Conservation (phyloP, 2,113 vertebrate species). For the Pimephales promelas region DNA sequence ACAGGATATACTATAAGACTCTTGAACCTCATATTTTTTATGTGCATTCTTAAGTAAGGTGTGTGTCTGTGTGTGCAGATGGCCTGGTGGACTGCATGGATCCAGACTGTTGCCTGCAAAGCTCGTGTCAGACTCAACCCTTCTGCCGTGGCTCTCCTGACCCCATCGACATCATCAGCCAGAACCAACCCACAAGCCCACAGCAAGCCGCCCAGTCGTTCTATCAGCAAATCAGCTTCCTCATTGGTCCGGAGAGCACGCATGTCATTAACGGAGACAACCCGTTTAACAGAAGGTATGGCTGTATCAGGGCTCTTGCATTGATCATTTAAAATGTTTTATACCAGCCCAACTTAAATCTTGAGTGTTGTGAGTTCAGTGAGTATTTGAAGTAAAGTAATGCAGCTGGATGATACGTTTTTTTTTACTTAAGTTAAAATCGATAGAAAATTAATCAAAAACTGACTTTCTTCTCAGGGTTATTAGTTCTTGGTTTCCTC, state of each 20-base stretch:
- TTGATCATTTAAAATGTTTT: neutral
- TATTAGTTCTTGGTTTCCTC: no score
- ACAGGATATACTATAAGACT: slow-evolving; percentile 17
- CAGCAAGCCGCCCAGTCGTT: slow-evolving; percentile 95
- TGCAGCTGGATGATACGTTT: neutral
- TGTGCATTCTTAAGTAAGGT: slow-evolving; percentile 38
- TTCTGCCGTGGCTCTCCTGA: slow-evolving; percentile 93
- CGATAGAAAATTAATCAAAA: neutral
- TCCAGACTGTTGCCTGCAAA: slow-evolving; percentile 95
- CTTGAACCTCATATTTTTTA: slow-evolving; percentile 22
- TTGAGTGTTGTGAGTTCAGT: neutral
- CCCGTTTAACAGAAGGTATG: slow-evolving; percentile 94
- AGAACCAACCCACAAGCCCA: slow-evolving; percentile 83
- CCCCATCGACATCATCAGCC: slow-evolving; percentile 89
- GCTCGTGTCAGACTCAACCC: slow-evolving; percentile 90
- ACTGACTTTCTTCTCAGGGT: no score
- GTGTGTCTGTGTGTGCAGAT: slow-evolving; percentile 76
- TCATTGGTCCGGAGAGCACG: slow-evolving; percentile 89
- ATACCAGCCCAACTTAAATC: neutral
- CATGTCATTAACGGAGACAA: slow-evolving; percentile 89
- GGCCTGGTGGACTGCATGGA: slow-evolving; percentile 95
- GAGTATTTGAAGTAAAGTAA: neutral
- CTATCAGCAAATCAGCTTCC: slow-evolving; percentile 93
- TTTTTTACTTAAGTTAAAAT: neutral
- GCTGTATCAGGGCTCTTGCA: slow-evolving; percentile 47